Evolutionary conservation across 2,113 vertebrate genomes (phyloP).

Genomic region (Chaenocephalus aceratus): DNA sequence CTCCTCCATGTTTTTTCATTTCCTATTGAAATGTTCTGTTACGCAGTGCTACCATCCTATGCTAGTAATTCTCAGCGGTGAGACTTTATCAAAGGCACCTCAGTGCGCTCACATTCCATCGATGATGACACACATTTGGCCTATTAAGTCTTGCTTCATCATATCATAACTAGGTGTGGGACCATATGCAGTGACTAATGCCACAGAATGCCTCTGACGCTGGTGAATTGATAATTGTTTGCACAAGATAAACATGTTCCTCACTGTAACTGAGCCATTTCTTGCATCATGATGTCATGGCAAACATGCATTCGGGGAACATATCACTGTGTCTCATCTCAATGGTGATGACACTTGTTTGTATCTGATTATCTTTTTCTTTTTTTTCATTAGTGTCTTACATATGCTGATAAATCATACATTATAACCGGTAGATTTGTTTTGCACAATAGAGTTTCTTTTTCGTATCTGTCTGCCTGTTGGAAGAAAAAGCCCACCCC

Average conservation of each 20-base stretch:
- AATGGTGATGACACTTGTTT: slow-evolving; percentile 44
- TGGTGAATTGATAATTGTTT: slow-evolving; percentile 76
- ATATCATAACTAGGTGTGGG: slow-evolving; percentile 70
- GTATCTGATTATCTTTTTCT: background rate
- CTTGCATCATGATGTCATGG: slow-evolving; percentile 68
- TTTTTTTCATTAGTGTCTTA: background rate
- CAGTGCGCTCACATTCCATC: slow-evolving; percentile 24
- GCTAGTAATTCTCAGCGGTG: slow-evolving; percentile 23
- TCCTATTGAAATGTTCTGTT: background rate
- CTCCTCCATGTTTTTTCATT: background rate
- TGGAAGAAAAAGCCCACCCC: background rate
- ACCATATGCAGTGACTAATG: slow-evolving; percentile 73
- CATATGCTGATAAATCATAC: no score
- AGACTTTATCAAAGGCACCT: slow-evolving; percentile 46
- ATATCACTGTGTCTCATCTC: slow-evolving; percentile 51
- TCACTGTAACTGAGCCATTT: slow-evolving; percentile 70
- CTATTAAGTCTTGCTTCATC: slow-evolving; percentile 54
- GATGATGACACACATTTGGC: slow-evolving; percentile 66
- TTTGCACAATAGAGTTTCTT: background rate
- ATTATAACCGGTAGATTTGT: background rate
- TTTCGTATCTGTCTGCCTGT: slow-evolving; percentile 3
- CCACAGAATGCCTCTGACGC: slow-evolving; percentile 71
- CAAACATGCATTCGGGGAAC: slow-evolving; percentile 48
- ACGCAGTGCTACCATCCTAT: background rate
- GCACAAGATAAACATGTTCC: slow-evolving; percentile 71